Percentiles rank a stretch among this genome's conserved stretches.
phyloP scores from a whole-genome alignment of 2,888 invertebrate species.

The Fissipunctia ypsillon region DNA sequence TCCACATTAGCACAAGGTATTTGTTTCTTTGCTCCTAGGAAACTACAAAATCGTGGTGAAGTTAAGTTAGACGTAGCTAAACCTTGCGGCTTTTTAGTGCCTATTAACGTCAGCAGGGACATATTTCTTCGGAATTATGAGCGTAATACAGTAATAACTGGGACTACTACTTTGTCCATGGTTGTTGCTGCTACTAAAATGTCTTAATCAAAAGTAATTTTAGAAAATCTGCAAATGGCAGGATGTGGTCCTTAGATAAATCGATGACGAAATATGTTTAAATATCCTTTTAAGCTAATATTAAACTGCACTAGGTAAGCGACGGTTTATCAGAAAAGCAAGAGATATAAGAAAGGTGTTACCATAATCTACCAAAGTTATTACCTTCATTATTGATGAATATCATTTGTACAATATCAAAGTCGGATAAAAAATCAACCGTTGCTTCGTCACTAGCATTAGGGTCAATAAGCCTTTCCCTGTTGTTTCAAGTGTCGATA shows the following conservation, averaged over 20 bases:
- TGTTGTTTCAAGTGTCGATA: slow-evolving; percentile 18
- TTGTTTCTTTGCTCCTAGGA: slow-evolving; percentile 14
- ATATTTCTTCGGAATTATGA: slow-evolving; percentile 54
- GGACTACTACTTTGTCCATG: slow-evolving; percentile 33
- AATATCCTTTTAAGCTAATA: not conserved
- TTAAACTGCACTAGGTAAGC: not conserved
- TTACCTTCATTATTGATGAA: slow-evolving; percentile 1
- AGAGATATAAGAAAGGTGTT: not conserved
- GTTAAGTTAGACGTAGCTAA: slow-evolving; percentile 10
- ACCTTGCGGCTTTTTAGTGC: slow-evolving; percentile 49
- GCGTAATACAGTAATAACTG: slow-evolving; percentile 37
- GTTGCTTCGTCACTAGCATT: not conserved
- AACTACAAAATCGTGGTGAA: slow-evolving; percentile 14
- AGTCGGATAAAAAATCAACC: not conserved
- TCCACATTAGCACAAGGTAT: not conserved
- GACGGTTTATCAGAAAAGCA: not conserved
- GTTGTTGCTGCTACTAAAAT: slow-evolving; percentile 5
- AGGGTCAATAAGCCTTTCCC: not conserved
- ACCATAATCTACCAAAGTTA: not conserved
- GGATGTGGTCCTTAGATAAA: not conserved
- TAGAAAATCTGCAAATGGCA: not conserved
- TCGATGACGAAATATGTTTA: not conserved
- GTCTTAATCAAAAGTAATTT: slow-evolving; percentile 28
- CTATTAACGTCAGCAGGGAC: slow-evolving; percentile 55
- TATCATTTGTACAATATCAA: not conserved